Base-by-base conservation (phyloP, 2,888 invertebrate species). In the Piscicola geometra region DNA sequence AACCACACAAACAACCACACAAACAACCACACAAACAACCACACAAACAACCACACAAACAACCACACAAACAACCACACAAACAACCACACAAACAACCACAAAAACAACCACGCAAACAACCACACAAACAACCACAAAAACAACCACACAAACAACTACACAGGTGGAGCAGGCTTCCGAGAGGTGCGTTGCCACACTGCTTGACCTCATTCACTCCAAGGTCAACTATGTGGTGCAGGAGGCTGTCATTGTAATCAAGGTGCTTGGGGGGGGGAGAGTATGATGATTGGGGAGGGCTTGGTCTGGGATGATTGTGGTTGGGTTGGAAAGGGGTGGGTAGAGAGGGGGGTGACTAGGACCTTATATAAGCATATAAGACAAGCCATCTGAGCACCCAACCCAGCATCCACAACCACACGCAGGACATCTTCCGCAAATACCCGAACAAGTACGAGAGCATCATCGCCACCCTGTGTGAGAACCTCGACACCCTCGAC, bases 391-490 rank as follows among this genome's bases (percentile, higher is more conserved):
- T n/a, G n/a, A n/a, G n/a, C n/a, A n/a, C n/a, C n/a, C n/a, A n/a
- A n/a, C n/a, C n/a, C n/a, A n/a, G n/a, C n/a, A n/a, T n/a, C n/a
- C n/a, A n/a, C n/a, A n/a, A n/a, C n/a, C n/a, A n/a, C n/a, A n/a
- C n/a, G n/a, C 72, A 80, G 79, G 88, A 88, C 78, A 88, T 88
- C 77, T 88, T 88, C 84, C 83, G 88, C 75, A 89, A 99, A 86
- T 99, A 99, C 87, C 99, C 99, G 15, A 99, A 99, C 87, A 97
- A 99, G 86, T 99, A 99, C 85, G 99, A 99, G 87, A 97, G 96
- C 86, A 99, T 99, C 83, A 99, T 99, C 84, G 96, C 97, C 78
- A 99, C 98, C 0, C 88, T 99, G 9, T 99, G 99, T 86, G 99
- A 99, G 87, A 99, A 99, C 87, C 87, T 99, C 80, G 99, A 99